Conservation (phyloP, 1,140 invertebrate species). For the Dreissena rostriformis region DNA sequence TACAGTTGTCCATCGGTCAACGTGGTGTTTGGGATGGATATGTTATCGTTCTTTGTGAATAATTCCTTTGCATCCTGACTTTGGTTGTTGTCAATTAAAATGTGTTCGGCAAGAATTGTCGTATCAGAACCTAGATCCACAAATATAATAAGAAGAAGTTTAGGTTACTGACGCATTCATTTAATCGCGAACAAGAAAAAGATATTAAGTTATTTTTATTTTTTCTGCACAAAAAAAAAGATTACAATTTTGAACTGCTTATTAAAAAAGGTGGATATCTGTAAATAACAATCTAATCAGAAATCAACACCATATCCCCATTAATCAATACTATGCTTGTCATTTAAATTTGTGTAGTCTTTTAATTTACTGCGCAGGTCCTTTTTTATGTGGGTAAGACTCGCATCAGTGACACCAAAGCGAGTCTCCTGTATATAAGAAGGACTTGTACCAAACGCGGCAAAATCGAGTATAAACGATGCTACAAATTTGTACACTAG, state of each 20-base stretch:
- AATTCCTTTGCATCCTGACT: background rate
- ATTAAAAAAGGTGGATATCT: background rate
- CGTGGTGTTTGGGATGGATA: background rate
- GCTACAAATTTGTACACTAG: background rate
- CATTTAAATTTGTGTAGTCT: no score
- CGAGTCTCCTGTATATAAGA: background rate
- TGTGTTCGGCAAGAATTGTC: no score
- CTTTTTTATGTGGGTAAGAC: background rate
- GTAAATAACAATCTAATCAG: background rate
- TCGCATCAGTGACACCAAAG: constrained; percentile 18
- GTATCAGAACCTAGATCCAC: no score
- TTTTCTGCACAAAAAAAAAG: no score
- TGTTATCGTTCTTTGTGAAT: background rate
- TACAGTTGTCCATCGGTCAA: background rate
- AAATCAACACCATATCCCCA: background rate
- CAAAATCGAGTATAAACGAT: background rate
- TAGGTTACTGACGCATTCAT: no score
- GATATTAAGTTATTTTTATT: no score
- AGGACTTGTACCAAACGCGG: no score
- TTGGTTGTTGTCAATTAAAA: background rate
- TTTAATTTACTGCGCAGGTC: no score
- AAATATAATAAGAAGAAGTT: no score
- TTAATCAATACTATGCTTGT: no score
- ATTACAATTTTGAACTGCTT: no score
- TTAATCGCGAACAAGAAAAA: no score